Evolutionary conservation across 2,888 invertebrate genomes (phyloP), one percentile per base, ranked within the genome.

Genomic region (Tuberolachnus salignus): DNA sequence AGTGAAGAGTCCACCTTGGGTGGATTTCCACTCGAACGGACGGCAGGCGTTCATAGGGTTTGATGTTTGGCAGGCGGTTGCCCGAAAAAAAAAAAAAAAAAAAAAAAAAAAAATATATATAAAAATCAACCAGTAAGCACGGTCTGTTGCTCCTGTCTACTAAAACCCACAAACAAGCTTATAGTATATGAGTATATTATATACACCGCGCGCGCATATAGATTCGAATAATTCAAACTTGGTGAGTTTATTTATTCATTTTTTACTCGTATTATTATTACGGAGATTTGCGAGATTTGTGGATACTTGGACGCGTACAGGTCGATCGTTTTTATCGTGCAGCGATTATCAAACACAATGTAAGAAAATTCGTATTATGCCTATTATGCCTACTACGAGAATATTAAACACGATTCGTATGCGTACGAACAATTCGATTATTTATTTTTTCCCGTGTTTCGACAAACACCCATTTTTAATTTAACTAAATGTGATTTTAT

Each of bases 61-160:
- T 78, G 67, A 67, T 67, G 78, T 78, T 78, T 78, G 78, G 78
- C 78, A 78, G 78, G 78, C 69, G 67, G 78, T 69, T 57, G 57
- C 59, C 59, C 49, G 75, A 66, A 75, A 69, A 42, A 23, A 63
- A 44, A 44, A n/a, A 42, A n/a, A 34, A n/a, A 57, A 57, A 26
- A 42, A 75, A 75, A 75, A 67, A 63, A 53, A 70, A 53, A 59
- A 26, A 42, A 75, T 67, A 75, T 57, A 63, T 34, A 70, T 34
- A 59, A 75, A 75, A 75, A 75, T 67, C 66, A 75, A 75, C 75
- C 74, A 66, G 75, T 75, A 75, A 75, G 66, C 57, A 75, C 66
- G 75, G 75, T 75, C 75, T 67, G 75, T 75, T 75, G 75, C 57
- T 75, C 75, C 55, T 55, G 75, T 57, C 66, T 75, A 75, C 19